These are phyloP conservation scores for Coelopa frigida DNA, from an alignment of 1,140 invertebrate genomes.

Conservation along the genomic window DNA sequence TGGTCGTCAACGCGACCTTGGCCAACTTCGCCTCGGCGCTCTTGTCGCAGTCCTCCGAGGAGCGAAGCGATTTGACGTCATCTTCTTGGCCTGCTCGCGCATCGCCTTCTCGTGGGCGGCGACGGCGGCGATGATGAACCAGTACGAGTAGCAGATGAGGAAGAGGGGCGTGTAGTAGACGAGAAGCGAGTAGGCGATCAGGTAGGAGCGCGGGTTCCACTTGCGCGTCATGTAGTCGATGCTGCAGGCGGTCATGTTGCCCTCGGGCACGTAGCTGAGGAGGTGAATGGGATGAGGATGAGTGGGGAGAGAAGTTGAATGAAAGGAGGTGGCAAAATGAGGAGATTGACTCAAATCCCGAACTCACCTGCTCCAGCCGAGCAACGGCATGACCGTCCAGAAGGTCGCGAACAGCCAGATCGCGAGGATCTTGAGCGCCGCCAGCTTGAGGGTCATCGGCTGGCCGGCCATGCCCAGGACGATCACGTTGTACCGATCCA, in stretches of 20 bases:
- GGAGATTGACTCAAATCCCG: no score
- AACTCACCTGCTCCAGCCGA: constrained; percentile 55
- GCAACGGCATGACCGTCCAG: constrained; percentile 59
- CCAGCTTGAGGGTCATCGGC: constrained; percentile 57
- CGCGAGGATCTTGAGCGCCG: constrained; percentile 54
- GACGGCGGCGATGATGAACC: constrained; percentile 59
- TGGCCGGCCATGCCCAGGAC: constrained; percentile 61
- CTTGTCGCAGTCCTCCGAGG: constrained; percentile 49
- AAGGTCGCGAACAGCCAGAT: constrained; percentile 58
- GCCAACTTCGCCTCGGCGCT: constrained; percentile 55
- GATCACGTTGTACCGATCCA: constrained; percentile 79
- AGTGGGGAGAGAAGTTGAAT: no score
- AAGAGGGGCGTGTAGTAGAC: constrained; percentile 56
- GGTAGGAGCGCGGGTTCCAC: constrained; percentile 52
- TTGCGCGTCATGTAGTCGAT: constrained; percentile 62
- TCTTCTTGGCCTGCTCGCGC: constrained; percentile 59
- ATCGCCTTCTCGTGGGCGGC: constrained; percentile 59
- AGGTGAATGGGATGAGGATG: not conserved
- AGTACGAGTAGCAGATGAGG: constrained; percentile 62
- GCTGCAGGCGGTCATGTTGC: constrained; percentile 68
- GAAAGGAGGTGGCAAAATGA: no score
- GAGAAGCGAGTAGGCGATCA: constrained; percentile 52
- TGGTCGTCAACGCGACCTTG: constrained; percentile 67
- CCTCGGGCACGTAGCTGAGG: constrained; percentile 59
- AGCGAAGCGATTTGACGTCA: constrained; percentile 57